A percentile compares a stretch with the other conserved stretches of the same genome.
Evolutionary conservation across 2,113 vertebrate genomes (phyloP).

Genomic region (Odontophorus gujanensis): DNA sequence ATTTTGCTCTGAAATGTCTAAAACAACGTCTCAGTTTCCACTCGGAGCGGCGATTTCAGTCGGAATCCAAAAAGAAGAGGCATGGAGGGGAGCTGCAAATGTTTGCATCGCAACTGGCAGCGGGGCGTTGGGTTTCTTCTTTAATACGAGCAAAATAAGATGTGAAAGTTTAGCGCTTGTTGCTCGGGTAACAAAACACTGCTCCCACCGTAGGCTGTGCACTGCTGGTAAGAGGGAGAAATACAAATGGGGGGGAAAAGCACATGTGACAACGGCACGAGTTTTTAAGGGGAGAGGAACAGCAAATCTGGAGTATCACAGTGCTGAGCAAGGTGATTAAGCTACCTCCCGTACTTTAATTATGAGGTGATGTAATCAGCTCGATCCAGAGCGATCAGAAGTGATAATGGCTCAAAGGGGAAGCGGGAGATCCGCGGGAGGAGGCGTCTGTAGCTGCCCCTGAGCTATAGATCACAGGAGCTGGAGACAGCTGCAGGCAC

Average conservation of each 20-base stretch:
- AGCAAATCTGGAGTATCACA: background rate
- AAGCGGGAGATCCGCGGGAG: background rate
- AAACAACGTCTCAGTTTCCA: background rate
- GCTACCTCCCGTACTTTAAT: background rate
- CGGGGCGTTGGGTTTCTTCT: background rate
- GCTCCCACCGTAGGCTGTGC: constrained; percentile 35
- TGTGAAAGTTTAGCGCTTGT: constrained; percentile 62
- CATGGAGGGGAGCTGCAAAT: constrained; percentile 39
- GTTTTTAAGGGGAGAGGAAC: background rate
- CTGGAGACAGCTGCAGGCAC: background rate
- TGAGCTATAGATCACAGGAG: constrained; percentile 16
- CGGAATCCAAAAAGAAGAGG: background rate
- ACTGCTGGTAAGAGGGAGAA: background rate
- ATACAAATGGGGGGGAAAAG: background rate
- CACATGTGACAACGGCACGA: background rate
- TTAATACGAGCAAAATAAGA: constrained; percentile 40
- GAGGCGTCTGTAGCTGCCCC: background rate
- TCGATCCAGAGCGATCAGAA: background rate
- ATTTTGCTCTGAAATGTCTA: background rate
- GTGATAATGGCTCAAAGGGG: background rate
- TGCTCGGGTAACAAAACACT: constrained; percentile 69
- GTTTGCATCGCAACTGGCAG: constrained; percentile 70
- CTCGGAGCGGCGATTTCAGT: background rate
- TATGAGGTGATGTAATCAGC: background rate
- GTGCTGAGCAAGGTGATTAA: background rate